Evolutionary conservation across 2,797 vertebrate genomes (phyloP), one percentile per base, ranked within the genome.

Genomic region (Coracias cyanogaster): DNA sequence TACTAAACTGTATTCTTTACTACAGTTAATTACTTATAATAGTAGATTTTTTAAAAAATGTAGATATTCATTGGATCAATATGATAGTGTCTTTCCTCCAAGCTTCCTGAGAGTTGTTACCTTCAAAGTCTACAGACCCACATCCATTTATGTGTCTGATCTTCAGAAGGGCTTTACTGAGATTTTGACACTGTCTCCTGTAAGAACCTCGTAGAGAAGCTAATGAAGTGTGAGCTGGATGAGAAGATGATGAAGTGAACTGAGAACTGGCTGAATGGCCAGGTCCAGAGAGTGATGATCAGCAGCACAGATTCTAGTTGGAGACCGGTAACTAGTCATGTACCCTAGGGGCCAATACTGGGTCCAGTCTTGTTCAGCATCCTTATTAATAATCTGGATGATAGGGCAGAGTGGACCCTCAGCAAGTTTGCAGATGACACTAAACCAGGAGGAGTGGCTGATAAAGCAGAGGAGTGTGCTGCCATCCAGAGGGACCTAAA

Each of bases 401-500:
- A 9, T 31, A 55, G 4, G 39, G 15, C 52, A 86, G 16, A 67
- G n/a, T 15, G 6, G 18, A 55, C 12, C 20, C 10, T 7, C 39
- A 39, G 26, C 10, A 52, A 26, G 5, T 58, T 61, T 86, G 41
- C 21, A 45, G 55, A 4, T 73, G 51, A 20, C 31, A 69, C 69
- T 13, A 66, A 16, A 29, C 17, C 61, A 37, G 31, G 7, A 41
- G 11, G 25, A 55, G 64, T 37, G 24, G 20, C 39, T 71, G 51
- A 58, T 58, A 13, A 1, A 28, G 3, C 73, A 35, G 18, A 80
- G 8, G 25, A 10, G 54, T 1, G 0, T 55, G 18, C 35, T 84
- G 25, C 61, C 24, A 8, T 51, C 45, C 65, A 74, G 39, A 39
- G 48, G 31, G 24, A 41, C 17, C 4, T 39, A 6, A 8, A 31